Evolutionary conservation across 2,888 invertebrate genomes (phyloP).

Genomic region (Arrhopalites spinosus): DNA sequence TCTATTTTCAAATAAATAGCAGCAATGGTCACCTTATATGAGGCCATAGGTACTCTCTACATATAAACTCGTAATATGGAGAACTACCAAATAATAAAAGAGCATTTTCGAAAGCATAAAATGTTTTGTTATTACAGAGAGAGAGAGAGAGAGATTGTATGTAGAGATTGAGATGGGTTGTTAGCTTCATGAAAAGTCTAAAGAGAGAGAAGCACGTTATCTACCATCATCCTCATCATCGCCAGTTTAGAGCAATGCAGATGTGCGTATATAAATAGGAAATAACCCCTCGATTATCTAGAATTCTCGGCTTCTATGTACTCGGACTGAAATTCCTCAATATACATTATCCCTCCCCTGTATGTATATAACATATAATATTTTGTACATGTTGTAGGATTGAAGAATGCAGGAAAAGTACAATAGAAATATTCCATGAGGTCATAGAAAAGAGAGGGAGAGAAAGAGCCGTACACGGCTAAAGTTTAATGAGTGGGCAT

Average conservation of each 20-base stretch:
- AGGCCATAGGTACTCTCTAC: no score
- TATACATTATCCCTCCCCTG: no score
- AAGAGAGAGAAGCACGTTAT: constrained; percentile 14
- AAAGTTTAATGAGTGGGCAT: constrained; percentile 41
- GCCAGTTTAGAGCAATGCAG: not conserved
- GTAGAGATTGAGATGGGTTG: no score
- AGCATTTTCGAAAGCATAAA: constrained; percentile 23
- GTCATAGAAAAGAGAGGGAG: not conserved
- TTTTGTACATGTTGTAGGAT: no score
- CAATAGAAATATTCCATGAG: not conserved
- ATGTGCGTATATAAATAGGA: no score
- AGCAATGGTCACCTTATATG: no score
- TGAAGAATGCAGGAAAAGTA: not conserved
- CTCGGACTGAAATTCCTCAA: not conserved
- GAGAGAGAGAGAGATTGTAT: no score
- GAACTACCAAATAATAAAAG: constrained; percentile 6
- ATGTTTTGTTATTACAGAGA: constrained; percentile 16
- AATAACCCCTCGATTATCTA: not conserved
- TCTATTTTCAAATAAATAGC: constrained; percentile 32
- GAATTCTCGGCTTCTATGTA: not conserved
- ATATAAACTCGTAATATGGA: no score
- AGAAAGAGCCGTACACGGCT: not conserved
- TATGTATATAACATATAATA: no score
- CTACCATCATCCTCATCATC: constrained; percentile 12
- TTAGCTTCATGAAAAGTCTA: no score